Conservation (phyloP, 1,140 invertebrate species). For the Pachyrhynchus sulphureomaculatus region DNA sequence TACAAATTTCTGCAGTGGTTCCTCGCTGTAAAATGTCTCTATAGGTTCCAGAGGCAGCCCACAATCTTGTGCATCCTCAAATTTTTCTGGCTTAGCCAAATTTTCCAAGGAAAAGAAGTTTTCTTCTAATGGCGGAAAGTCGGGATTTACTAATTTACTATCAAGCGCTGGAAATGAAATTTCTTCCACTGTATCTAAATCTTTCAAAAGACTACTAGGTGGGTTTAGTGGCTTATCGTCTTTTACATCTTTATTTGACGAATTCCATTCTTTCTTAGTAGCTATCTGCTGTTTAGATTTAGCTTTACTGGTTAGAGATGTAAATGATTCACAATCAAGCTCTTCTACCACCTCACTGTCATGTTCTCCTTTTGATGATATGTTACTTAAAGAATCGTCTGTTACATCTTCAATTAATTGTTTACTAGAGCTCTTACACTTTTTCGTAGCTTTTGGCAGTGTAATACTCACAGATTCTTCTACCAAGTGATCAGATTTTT, state of each 20-base stretch:
- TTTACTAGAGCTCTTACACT: neutral
- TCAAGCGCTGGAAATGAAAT: conserved; percentile 23
- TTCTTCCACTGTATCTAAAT: neutral
- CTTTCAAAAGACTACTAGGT: neutral
- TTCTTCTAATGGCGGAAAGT: conserved; percentile 32
- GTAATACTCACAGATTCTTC: too few relatives aligned
- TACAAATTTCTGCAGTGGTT: neutral
- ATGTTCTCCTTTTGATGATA: neutral
- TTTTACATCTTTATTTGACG: neutral
- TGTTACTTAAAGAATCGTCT: neutral
- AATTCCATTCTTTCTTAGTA: neutral
- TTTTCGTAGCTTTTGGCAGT: neutral
- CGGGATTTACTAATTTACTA: conserved; percentile 17
- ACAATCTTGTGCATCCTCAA: conserved; percentile 39
- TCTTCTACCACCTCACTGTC: conserved; percentile 8
- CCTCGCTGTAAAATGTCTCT: conserved; percentile 4
- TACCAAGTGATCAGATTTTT: too few relatives aligned
- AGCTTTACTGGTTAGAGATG: neutral
- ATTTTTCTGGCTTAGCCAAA: conserved; percentile 29
- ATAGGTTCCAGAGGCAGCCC: conserved; percentile 18
- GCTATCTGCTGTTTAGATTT: neutral
- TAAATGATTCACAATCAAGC: conserved; percentile 15
- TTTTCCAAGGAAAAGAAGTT: conserved; percentile 34
- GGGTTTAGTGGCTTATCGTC: neutral
- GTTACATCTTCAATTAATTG: neutral